Base-by-base conservation (phyloP, 2,797 vertebrate species). In the Pseudotriccus pelzelni region DNA sequence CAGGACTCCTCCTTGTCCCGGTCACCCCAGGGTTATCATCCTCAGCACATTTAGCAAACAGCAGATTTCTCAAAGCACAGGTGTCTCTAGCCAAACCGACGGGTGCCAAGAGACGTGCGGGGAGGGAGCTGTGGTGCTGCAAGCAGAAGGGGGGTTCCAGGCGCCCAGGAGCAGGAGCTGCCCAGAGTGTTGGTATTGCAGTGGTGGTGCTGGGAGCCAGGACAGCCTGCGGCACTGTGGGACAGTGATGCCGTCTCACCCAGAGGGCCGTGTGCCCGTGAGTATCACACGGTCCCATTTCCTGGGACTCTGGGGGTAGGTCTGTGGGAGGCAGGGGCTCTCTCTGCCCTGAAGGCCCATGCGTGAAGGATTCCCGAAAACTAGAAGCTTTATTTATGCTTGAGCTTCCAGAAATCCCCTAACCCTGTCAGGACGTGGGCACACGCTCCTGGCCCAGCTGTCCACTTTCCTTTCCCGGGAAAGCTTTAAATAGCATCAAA, bases 401-500 rank as follows among this genome's bases (percentile, higher is more conserved):
- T 2, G 44, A 84, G 58, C 22, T 53, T 52, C 55, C 50, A 27
- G 72, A 43, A 82, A 49, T 13, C 58, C 53, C 55, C 62, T 78
- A 34, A 10, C 27, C 62, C 12, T 73, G 39, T 9, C 23, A 58
- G 84, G 79, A 55, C 5, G 3, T 1, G 32, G 88, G 87, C 52
- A 12, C 80, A 19, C 3, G 24, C 27, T 41, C 32, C 60, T 6
- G 6, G 49, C 5, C 32, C 72, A 6, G 85, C 68, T 85, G 79
- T 37, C 85, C n/a, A 1, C 79, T 1, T 76, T n/a, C 52, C 19
- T 36, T 60, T 30, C 1, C 25, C 7, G 3, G 3, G 17, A 36
- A 43, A 75, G 67, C 94, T 95, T 79, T 94, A 93, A 95, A 96
- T 91, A 95, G 90, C 81, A 25, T 32, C 58, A 1, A 5, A 16